phyloP scores from a whole-genome alignment of 2,797 vertebrate species.

The Tympanoctomys barrerae region DNA sequence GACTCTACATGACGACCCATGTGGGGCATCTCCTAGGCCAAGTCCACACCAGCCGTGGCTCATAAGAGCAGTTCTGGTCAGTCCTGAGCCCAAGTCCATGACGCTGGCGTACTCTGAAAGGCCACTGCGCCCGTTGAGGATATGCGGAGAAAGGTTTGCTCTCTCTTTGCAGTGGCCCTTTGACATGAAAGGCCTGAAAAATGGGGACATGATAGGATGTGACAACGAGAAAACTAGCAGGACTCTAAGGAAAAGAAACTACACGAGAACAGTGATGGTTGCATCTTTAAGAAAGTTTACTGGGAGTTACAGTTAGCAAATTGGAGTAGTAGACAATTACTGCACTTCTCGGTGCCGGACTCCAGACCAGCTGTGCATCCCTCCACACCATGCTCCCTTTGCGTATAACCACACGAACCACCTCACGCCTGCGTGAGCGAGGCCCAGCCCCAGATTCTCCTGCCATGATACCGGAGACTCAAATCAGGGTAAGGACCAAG shows the following conservation, averaged over 20 bases:
- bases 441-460: neutral
- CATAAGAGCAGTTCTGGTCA: conserved; percentile 51
- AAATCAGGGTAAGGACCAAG: neutral
- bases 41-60: neutral
- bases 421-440: neutral
- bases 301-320: conserved; percentile 43
- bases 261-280: conserved; percentile 10
- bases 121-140: conserved; percentile 33
- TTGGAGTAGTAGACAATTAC: conserved; percentile 46
- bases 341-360: conserved; percentile 59
- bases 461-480: neutral
- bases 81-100: conserved; percentile 51
- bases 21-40: neutral
- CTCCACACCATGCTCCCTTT: neutral
- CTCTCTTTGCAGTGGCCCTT: conserved; percentile 47
- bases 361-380: conserved; percentile 17
- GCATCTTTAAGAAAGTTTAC: conserved; percentile 32
- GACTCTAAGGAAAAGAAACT: conserved; percentile 14
- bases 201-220: neutral
- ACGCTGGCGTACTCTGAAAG: conserved; percentile 46
- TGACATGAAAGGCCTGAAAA: conserved; percentile 30
- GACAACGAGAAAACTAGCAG: conserved; percentile 7
- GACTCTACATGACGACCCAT: neutral
- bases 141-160: conserved; percentile 52
- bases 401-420: neutral